A percentile compares a stretch with the other conserved stretches of the same genome.
Conservation (phyloP, 2,888 invertebrate genomes). For the Trisateles emortualis region DNA sequence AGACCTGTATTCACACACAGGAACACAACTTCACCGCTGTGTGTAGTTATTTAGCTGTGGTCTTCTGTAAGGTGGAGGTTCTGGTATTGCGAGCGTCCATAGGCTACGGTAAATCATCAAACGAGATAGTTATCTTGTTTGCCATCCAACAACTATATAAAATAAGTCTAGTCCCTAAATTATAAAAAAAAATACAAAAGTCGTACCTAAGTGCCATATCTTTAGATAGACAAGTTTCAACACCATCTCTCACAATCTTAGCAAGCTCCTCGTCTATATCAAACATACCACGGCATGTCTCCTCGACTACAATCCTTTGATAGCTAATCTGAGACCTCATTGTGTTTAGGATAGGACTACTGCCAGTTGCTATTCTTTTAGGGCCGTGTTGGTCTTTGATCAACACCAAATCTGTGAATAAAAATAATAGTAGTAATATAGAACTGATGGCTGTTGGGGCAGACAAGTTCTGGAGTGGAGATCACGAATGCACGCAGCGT, state of each 20-base stretch:
- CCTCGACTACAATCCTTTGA: conserved; percentile 7
- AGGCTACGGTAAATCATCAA: too few relatives aligned
- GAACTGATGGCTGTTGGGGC: too few relatives aligned
- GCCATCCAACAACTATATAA: too few relatives aligned
- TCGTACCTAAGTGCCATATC: conserved; percentile 36
- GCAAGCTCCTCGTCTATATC: conserved; percentile 22
- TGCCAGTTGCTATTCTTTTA: conserved; percentile 27
- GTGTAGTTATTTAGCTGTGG: too few relatives aligned
- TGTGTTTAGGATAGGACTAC: conserved; percentile 22
- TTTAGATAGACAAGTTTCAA: conserved; percentile 28
- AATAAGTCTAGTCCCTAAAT: too few relatives aligned
- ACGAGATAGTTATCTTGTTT: too few relatives aligned
- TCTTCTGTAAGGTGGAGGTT: too few relatives aligned
- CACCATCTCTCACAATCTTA: conserved; percentile 24
- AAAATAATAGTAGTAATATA: neutral
- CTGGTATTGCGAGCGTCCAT: too few relatives aligned
- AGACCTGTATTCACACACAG: too few relatives aligned
- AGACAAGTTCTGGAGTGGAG: too few relatives aligned
- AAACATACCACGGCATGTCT: conserved; percentile 28
- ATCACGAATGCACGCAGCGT: too few relatives aligned
- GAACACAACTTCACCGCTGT: too few relatives aligned
- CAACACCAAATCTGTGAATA: conserved; percentile 23
- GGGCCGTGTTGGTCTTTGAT: conserved; percentile 4
- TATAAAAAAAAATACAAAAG: neutral
- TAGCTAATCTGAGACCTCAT: conserved; percentile 4